Evolutionary conservation across 2,113 vertebrate genomes (phyloP).

Genomic region (Orthonyx spaldingii): DNA sequence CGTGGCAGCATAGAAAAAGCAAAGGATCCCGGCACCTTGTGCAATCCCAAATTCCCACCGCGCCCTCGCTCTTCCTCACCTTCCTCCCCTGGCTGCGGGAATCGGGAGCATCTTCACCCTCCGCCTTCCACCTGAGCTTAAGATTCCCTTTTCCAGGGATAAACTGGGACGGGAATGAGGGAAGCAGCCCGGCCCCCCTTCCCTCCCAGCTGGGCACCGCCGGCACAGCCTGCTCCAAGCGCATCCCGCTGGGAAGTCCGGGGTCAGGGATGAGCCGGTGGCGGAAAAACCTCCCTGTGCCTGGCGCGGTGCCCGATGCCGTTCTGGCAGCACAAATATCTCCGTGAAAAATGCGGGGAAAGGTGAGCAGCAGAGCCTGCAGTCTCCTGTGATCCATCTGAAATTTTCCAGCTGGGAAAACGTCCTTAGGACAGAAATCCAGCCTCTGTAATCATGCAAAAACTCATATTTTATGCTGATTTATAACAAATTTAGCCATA

Average conservation of each 20-base stretch:
- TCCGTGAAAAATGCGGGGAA: background rate
- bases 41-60: background rate
- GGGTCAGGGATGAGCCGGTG: background rate
- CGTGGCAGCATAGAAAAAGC: rapidly evolving
- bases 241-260: background rate
- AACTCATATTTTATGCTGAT: rapidly evolving
- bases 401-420: background rate
- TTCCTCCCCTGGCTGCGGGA: background rate
- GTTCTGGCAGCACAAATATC: background rate
- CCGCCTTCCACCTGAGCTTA: background rate
- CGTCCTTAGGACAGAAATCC: background rate
- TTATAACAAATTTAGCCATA: rapidly evolving
- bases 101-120: background rate
- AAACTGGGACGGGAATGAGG: background rate
- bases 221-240: background rate
- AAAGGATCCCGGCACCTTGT: rapidly evolving
- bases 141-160: background rate
- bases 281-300: background rate
- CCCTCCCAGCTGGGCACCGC: background rate
- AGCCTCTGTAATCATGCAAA: rapidly evolving
- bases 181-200: background rate
- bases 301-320: rapidly evolving
- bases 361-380: background rate
- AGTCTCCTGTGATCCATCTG: rapidly evolving
- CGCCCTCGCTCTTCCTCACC: background rate